Conservation (phyloP, 2,888 invertebrate genomes). For the Noctua janthina region DNA sequence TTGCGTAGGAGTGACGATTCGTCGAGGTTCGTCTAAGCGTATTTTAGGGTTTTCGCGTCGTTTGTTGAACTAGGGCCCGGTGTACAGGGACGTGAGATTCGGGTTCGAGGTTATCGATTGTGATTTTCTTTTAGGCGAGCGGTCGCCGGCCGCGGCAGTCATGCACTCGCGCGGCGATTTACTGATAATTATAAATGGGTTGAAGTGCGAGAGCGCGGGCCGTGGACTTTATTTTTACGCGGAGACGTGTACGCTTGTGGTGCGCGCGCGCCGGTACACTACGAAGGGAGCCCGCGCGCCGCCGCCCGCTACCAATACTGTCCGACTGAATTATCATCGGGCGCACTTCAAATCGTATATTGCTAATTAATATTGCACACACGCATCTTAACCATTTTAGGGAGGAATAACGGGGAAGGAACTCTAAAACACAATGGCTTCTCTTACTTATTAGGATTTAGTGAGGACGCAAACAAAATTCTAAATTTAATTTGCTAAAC, state of each 20-base stretch:
- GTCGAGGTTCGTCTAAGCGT: conserved; percentile 72
- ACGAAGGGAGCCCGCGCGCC: conserved; percentile 82
- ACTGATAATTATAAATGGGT: conserved; percentile 90
- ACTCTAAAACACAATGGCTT: conserved; percentile 81
- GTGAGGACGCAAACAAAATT: conserved; percentile 75
- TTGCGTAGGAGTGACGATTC: conserved; percentile 82
- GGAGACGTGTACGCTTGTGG: conserved; percentile 87
- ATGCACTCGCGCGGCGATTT: conserved; percentile 88
- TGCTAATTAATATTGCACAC: conserved; percentile 88
- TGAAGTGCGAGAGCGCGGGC: conserved; percentile 88
- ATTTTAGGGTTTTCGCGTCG: conserved; percentile 78
- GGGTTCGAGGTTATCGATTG: conserved; percentile 78
- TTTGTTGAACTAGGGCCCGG: conserved; percentile 79
- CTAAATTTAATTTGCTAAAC: conserved; percentile 59
- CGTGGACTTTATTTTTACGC: conserved; percentile 90
- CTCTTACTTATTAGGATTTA: conserved; percentile 76
- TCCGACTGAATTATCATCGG: conserved; percentile 82
- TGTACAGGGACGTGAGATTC: conserved; percentile 74
- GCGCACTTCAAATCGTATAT: conserved; percentile 81
- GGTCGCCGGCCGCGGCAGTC: conserved; percentile 86
- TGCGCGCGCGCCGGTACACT: conserved; percentile 83
- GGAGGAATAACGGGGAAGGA: conserved; percentile 85
- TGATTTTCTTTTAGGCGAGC: conserved; percentile 84
- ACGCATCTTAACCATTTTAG: conserved; percentile 82
- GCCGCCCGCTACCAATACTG: conserved; percentile 78